Evolutionary conservation across 2,113 vertebrate genomes (phyloP).

Genomic region (Ophiodon elongatus): DNA sequence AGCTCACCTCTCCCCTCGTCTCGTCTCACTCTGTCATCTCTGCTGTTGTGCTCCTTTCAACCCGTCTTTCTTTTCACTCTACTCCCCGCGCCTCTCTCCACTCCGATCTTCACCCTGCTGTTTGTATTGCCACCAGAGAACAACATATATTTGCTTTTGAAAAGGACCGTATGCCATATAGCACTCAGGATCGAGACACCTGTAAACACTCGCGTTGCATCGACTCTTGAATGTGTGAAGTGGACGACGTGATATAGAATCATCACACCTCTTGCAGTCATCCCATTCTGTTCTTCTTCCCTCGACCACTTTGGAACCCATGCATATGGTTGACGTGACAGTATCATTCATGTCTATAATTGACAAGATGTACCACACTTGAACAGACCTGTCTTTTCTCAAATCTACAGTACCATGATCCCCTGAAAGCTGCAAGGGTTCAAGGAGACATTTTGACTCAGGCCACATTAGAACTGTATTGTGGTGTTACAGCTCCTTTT

Average conservation of each 20-base stretch:
- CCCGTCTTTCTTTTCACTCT: neutral
- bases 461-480: slow-evolving; percentile 90
- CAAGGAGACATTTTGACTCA: slow-evolving; percentile 85
- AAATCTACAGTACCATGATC: slow-evolving; percentile 91
- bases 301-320: neutral
- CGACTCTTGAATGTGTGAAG: slow-evolving; percentile 4
- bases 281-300: neutral
- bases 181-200: slow-evolving; percentile 2
- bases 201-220: neutral
- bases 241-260: neutral
- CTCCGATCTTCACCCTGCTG: neutral
- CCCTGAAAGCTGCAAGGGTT: slow-evolving; percentile 91
- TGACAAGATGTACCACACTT: neutral
- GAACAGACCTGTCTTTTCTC: slow-evolving; percentile 9
- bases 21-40: neutral
- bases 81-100: neutral
- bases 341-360: no score
- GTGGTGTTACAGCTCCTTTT: slow-evolving; percentile 84
- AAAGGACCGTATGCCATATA: neutral
- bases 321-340: neutral
- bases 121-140: neutral
- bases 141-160: slow-evolving; percentile 7
- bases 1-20: neutral
- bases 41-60: neutral
- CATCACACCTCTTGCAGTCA: neutral